Base-by-base conservation (phyloP, 2,888 invertebrate species). In the Scelioninae gen. 2 region DNA sequence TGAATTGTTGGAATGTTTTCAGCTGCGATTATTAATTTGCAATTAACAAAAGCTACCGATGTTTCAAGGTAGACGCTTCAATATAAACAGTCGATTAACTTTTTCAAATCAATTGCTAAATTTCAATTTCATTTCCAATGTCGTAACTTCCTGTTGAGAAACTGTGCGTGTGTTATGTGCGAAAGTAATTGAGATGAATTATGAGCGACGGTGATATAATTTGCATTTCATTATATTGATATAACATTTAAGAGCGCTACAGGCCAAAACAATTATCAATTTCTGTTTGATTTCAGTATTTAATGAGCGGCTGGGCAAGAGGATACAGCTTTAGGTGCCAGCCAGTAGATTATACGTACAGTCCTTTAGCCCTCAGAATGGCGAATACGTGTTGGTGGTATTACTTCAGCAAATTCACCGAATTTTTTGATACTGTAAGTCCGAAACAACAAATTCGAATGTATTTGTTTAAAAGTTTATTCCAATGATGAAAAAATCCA, bases 391-490 rank as follows among this genome's bases (percentile, higher is more conserved):
- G 96, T 87, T 97, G 96, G 96, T 96, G 95, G 96, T 97, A 97
- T 87, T 97, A 95, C 89, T 92, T 97, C 87, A 95, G 96, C 83
- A 98, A 97, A 88, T 97, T 97, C 88, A 95, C 96, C 81, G 97
- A 98, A 88, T 96, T 97, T 87, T 92, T 96, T 85, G 97, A 98
- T 89, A 97, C 97, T 82, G 93, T 97, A 83, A 89, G 89, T 86
- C 18, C n/a, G n/a, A n/a, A n/a, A n/a, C n/a, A n/a, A n/a, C n/a
- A n/a, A n/a, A n/a, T n/a, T n/a, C n/a, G n/a, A n/a, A n/a, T n/a
- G n/a, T n/a, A n/a, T n/a, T n/a, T n/a, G n/a, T n/a, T n/a, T n/a
- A n/a, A n/a, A n/a, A n/a, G n/a, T n/a, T n/a, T n/a, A n/a, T n/a
- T n/a, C n/a, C n/a, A n/a, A n/a, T n/a, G n/a, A n/a, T n/a, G n/a